Evolutionary conservation across 2,113 vertebrate species (phyloP).

Genomic region (Regulus satrapa): DNA sequence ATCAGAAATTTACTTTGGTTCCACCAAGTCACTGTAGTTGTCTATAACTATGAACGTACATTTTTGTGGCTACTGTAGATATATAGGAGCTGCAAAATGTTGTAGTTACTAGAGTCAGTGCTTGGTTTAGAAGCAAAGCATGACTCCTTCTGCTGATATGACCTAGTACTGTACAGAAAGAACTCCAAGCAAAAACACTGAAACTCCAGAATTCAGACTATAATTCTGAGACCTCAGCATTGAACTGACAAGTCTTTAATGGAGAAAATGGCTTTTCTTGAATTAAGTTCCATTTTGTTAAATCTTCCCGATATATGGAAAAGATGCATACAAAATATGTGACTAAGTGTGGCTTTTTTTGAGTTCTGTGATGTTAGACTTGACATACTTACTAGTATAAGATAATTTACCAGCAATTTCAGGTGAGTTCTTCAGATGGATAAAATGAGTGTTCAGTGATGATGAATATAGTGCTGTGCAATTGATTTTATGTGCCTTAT

Average conservation of each 20-base stretch:
- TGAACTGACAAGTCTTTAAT: background rate
- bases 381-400: background rate
- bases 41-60: background rate
- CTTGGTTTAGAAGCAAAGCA: background rate
- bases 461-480: background rate
- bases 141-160: background rate
- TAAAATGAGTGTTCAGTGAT: background rate
- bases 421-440: background rate
- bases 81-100: background rate
- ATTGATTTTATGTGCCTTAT: background rate
- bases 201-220: background rate
- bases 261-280: background rate
- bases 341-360: background rate
- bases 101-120: fast-evolving
- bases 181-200: background rate
- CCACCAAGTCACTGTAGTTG: background rate
- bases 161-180: background rate
- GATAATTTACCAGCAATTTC: background rate
- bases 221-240: background rate
- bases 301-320: background rate
- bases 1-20: background rate
- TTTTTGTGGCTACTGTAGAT: background rate
- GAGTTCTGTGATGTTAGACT: background rate
- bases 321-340: background rate
- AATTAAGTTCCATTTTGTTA: background rate